Conservation (phyloP, 1,140 invertebrate species). For the Pygmarrhopalites habei region DNA sequence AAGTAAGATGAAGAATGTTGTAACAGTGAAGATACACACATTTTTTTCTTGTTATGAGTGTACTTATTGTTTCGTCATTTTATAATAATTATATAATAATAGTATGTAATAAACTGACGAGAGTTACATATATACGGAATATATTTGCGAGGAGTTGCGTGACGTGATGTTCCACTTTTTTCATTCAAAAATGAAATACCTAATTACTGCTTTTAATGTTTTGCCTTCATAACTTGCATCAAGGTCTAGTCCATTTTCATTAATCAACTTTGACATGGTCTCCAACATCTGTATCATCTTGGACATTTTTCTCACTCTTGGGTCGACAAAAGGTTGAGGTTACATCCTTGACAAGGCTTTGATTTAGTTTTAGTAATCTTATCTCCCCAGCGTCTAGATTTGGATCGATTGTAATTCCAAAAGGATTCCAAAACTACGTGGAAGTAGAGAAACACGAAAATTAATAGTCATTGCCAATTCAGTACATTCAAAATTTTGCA, state of each 20-base stretch:
- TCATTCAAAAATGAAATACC: no score
- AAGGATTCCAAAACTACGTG: conserved; percentile 73
- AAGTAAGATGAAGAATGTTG: background rate
- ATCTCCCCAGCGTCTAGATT: background rate
- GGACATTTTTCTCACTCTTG: background rate
- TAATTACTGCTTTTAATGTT: no score
- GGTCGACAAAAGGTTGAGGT: background rate
- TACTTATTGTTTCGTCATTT: background rate
- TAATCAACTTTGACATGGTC: background rate
- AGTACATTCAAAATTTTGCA: no score
- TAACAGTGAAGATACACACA: no score
- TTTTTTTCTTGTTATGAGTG: background rate
- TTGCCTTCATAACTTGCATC: background rate
- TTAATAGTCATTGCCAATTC: no score
- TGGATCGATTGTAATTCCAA: conserved; percentile 45
- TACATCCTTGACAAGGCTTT: background rate
- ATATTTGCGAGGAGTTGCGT: no score
- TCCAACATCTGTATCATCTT: background rate
- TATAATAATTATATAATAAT: background rate
- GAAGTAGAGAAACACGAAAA: no score
- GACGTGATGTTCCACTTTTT: no score
- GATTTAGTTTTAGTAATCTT: background rate
- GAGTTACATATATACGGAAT: no score
- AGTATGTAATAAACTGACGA: background rate
- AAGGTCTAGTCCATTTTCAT: no score